Evolutionary conservation across 2,113 vertebrate genomes (phyloP).

Genomic region (Beaufortia kweichowensis): DNA sequence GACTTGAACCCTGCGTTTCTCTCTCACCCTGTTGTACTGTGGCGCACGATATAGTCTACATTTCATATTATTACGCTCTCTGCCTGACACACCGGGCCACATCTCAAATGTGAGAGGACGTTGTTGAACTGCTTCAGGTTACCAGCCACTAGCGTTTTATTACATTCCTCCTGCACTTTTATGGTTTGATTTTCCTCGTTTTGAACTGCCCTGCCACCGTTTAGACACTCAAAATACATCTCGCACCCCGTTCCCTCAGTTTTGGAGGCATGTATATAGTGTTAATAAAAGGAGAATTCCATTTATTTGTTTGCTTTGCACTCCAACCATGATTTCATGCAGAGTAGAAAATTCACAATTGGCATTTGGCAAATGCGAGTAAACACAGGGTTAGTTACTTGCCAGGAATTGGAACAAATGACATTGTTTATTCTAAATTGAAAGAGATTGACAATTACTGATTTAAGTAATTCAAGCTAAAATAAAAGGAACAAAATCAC

Average conservation of each 20-base stretch:
- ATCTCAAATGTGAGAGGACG: not conserved
- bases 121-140: slow-evolving; percentile 2
- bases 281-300: not conserved
- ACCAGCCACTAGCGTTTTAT: not conserved
- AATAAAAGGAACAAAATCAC: too few species aligned
- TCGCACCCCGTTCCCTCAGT: not conserved
- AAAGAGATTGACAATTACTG: too few species aligned
- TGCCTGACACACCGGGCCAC: not conserved
- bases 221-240: not conserved
- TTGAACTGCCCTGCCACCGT: not conserved
- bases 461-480: too few species aligned
- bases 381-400: too few species aligned
- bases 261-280: not conserved
- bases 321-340: too few species aligned
- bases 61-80: not conserved
- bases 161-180: not conserved
- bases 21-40: slow-evolving; percentile 2
- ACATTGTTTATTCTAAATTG: too few species aligned
- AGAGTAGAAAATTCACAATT: too few species aligned
- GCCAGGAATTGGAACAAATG: too few species aligned
- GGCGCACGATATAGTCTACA: not conserved
- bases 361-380: too few species aligned
- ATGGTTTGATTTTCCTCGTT: not conserved
- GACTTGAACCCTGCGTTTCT: not conserved
- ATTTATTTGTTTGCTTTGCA: slow-evolving; percentile 6